Evolutionary conservation across 2,888 invertebrate species (phyloP), one percentile per base, ranked within the genome.

Genomic region (Nymphalis polychloros): DNA sequence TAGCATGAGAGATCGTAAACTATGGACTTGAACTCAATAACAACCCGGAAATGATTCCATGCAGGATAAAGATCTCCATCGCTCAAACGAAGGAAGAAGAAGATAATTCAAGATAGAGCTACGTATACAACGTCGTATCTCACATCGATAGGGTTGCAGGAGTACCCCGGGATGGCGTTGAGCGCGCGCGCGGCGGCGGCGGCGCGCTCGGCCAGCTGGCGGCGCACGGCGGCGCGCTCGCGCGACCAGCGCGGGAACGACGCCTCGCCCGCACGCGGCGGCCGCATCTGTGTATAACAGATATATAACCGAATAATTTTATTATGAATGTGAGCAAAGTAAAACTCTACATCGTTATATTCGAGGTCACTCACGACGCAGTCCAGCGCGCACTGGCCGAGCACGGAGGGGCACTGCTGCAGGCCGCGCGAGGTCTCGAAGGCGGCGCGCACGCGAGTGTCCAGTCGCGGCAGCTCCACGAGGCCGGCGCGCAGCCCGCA

Each of bases 401-500:
- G 93, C 35, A 97, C 96, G 8, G 97, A 96, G 10, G 98, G 97
- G 84, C 99, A 99, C 78, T 86, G 87, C 93, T 96, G 97, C 27
- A 98, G 98, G 7, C 97, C 97, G 59, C 98, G 95, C 50, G 96
- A 96, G 83, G 98, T 97, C 72, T 95, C 86, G 73, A 98, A 94
- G 17, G 97, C 95, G 0, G 94, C 94, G 84, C 94, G 95, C 5
- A 93, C 98, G 59, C 94, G 89, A 1, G 96, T 95, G 76, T 96
- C 95, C 86, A 98, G 90, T 81, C 98, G 97, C 50, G 97, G 85
- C 17, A 98, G 94, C 92, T 99, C 99, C 73, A 94, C 95, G 84
- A 97, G 98, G 13, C 98, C 99, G 31, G 98, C 97, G 67, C 98
- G 95, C 75, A 98, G 94, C 64, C 98, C 98, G 85, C 98, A 98